Evolutionary conservation across 2,888 invertebrate species (phyloP).

Genomic region (Eristalinus aeneus): DNA sequence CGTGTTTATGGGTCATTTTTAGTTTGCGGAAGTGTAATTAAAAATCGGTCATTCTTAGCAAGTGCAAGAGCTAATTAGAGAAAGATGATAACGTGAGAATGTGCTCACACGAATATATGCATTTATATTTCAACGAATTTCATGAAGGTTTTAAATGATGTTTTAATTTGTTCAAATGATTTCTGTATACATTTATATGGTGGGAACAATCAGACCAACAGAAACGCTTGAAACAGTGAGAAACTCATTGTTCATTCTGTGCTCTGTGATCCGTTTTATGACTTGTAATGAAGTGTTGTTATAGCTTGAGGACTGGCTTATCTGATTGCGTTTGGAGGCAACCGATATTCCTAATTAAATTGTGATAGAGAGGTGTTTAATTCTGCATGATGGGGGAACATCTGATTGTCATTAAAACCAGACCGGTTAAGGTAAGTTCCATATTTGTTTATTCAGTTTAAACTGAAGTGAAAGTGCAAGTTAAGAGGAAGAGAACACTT

Average conservation of each 20-base stretch:
- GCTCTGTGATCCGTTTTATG: slow-evolving; percentile 56
- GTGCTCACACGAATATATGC: slow-evolving; percentile 24
- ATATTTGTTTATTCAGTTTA: neutral
- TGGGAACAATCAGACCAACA: slow-evolving; percentile 25
- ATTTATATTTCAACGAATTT: slow-evolving; percentile 50
- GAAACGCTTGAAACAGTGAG: slow-evolving; percentile 32
- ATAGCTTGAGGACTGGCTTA: slow-evolving; percentile 47
- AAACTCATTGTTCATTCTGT: slow-evolving; percentile 45
- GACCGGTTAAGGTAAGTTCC: neutral
- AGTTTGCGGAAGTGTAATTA: slow-evolving; percentile 54
- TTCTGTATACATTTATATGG: slow-evolving; percentile 63
- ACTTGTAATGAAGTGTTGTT: slow-evolving; percentile 68
- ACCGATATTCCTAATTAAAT: slow-evolving; percentile 51
- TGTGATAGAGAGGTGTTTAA: slow-evolving; percentile 15
- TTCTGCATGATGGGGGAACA: neutral
- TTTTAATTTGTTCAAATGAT: slow-evolving; percentile 65
- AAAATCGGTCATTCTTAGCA: slow-evolving; percentile 9
- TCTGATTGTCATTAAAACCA: neutral
- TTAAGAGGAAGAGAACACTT: neutral
- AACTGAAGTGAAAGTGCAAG: neutral
- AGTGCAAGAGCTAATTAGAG: slow-evolving; percentile 22
- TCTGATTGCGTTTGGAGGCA: slow-evolving; percentile 42
- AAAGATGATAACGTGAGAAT: slow-evolving; percentile 49
- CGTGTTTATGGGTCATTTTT: slow-evolving; percentile 68
- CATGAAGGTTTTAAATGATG: slow-evolving; percentile 39